phyloP scores from a whole-genome alignment of 1,140 invertebrate species.

The Acromyrmex echinatior region DNA sequence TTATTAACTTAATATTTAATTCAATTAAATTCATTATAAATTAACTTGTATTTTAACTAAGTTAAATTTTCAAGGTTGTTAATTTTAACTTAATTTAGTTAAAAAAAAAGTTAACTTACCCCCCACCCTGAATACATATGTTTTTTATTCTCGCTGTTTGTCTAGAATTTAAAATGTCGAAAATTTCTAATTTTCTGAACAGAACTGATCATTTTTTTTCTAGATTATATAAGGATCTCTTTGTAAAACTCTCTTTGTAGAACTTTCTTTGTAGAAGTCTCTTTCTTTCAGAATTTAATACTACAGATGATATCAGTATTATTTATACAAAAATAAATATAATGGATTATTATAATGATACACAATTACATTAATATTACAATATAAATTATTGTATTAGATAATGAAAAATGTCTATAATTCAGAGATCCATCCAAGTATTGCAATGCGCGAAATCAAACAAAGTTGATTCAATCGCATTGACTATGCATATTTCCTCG shows the following conservation, averaged over 20 bases:
- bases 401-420: neutral
- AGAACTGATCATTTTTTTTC: slow-evolving; percentile 11
- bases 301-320: neutral
- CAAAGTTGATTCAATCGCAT: neutral
- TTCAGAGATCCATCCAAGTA: neutral
- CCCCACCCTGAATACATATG: neutral
- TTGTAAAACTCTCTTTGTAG: neutral
- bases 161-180: neutral
- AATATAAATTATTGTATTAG: neutral
- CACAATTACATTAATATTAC: neutral
- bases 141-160: neutral
- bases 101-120: too few relatives aligned
- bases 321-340: neutral
- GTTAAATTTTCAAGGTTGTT: too few relatives aligned
- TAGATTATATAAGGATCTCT: neutral
- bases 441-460: neutral
- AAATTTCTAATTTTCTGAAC: slow-evolving; percentile 12
- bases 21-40: too few relatives aligned
- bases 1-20: too few relatives aligned
- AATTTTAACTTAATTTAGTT: too few relatives aligned
- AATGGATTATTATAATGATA: neutral
- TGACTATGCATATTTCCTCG: neutral
- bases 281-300: neutral
- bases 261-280: neutral
- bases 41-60: too few relatives aligned